Evolutionary conservation across 2,113 vertebrate genomes (phyloP), one percentile per base, ranked within the genome.

Genomic region (Antennarius striatus): DNA sequence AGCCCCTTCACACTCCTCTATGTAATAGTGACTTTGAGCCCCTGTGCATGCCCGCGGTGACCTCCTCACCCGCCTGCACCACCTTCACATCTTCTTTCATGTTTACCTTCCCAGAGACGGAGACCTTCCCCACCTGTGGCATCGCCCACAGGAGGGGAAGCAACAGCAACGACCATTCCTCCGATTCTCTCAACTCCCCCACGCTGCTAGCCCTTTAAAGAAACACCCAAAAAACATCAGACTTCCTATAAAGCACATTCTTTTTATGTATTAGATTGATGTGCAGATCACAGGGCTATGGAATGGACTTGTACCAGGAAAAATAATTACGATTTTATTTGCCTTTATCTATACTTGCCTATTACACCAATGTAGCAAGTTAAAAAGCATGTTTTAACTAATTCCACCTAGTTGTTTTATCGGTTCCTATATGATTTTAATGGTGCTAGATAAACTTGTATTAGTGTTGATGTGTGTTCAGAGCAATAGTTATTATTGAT

Each of bases 131-230:
- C 70, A 95, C 92, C 71, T 97, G 96, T 0, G 96, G 94, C 0
- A 84, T 93, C 0, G 93, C 94, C 43, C 95, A 96, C 85, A 91
- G 95, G 71, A 94, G 94, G 81, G 95, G 94, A 70, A 97, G 95
- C 89, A 96, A 89, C 93, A 94, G 96, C 93, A 97, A 96, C 0
- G 96, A 99, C 80, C 97, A 96, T 63, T 96, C 98, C 0, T 98
- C 95, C 0, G 96, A 98, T 83, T 98, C 97, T 12, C 96, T 99
- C 66, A 97, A 91, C 90, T 99, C 98, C 7, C 96, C 96, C 13
- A 99, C 97, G 14, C 93, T 99, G 83, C 92, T 99, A 61, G 74
- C 85, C 73, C 79, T 90, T 73, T 85, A 82, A 75, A 78, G 64
- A 80, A 70, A 73, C 59, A 79, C 64, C 50, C 63, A 77, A 40